phyloP scores from a whole-genome alignment of 2,888 invertebrate genomes.

The Neria commutata region DNA sequence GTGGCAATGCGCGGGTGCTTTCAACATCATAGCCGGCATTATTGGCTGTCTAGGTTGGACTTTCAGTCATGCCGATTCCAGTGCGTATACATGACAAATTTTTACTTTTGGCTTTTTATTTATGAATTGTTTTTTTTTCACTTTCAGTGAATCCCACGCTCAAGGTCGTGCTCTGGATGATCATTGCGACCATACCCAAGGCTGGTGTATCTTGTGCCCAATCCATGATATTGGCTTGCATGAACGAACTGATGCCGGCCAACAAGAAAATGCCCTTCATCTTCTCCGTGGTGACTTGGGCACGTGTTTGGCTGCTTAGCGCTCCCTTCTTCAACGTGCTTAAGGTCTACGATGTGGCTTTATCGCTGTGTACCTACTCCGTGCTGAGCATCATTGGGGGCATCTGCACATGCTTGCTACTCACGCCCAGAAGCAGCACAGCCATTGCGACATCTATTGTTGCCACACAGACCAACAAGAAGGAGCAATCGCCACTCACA shows the following conservation, averaged over 20 bases:
- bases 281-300: constrained; percentile 60
- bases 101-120: background rate
- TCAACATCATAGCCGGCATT: constrained; percentile 59
- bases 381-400: constrained; percentile 56
- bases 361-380: constrained; percentile 56
- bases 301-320: constrained; percentile 58
- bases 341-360: constrained; percentile 52
- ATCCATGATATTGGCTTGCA: constrained; percentile 60
- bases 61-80: constrained; percentile 45
- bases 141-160: constrained; percentile 51
- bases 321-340: constrained; percentile 61
- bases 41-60: constrained; percentile 60
- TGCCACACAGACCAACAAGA: background rate
- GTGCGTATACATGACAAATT: constrained; percentile 49
- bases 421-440: constrained; percentile 46
- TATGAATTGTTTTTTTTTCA: constrained; percentile 7
- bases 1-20: constrained; percentile 59
- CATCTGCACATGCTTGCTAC: constrained; percentile 51
- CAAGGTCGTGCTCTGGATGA: constrained; percentile 57
- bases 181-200: constrained; percentile 60
- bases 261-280: constrained; percentile 57
- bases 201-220: constrained; percentile 60
- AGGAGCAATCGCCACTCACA: constrained; percentile 37
- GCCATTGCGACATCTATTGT: constrained; percentile 23
- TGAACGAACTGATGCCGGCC: constrained; percentile 58